phyloP scores from a whole-genome alignment of 2,797 vertebrate genomes.

The Florisuga fusca region DNA sequence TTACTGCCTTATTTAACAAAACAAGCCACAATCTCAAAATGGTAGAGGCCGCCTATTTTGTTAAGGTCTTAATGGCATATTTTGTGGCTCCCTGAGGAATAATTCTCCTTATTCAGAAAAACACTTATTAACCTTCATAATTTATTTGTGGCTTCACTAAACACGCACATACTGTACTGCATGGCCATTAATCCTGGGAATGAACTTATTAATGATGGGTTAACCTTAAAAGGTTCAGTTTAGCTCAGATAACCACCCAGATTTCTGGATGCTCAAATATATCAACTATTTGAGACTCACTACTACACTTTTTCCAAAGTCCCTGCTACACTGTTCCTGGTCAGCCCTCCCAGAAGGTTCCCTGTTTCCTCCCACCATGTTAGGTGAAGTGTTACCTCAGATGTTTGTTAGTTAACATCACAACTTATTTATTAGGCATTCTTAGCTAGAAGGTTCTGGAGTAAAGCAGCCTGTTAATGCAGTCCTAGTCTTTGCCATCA shows the following conservation, averaged over 20 bases:
- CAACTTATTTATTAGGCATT: neutral
- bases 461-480: neutral
- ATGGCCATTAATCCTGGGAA: conserved; percentile 62
- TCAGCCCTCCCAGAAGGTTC: neutral
- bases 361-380: neutral
- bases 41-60: conserved; percentile 58
- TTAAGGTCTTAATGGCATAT: conserved; percentile 63
- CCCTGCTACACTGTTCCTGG: neutral
- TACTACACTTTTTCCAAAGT: neutral
- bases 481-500: neutral
- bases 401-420: neutral
- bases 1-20: conserved; percentile 72
- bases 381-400: neutral
- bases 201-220: conserved; percentile 66
- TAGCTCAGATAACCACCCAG: conserved; percentile 65
- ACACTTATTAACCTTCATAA: conserved; percentile 67
- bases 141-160: conserved; percentile 70
- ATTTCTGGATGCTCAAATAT: conserved; percentile 39
- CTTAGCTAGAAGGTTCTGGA: neutral
- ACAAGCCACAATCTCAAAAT: conserved; percentile 67
- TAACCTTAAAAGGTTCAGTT: conserved; percentile 49
- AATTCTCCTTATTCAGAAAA: conserved; percentile 68
- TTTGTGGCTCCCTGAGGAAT: conserved; percentile 59
- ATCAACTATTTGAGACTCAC: neutral
- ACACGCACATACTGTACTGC: conserved; percentile 51